These are phyloP conservation scores for Strigamia crassipes DNA, from an alignment of 2,888 invertebrate species.

Conservation along the genomic window DNA sequence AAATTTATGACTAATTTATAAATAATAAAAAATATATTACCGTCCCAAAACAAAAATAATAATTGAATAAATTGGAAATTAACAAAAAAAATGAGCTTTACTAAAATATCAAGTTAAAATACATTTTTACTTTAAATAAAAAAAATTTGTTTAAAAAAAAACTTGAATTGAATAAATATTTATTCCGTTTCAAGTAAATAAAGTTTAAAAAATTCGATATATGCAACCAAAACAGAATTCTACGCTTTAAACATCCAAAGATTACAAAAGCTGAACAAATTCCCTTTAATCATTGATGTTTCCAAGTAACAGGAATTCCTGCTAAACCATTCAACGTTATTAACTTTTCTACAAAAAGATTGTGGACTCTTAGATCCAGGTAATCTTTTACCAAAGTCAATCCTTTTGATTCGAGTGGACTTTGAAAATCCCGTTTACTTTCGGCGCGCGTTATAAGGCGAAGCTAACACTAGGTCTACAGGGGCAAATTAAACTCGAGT, in stretches of 20 bases:
- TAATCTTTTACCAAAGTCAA: neutral
- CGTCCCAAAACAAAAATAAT: neutral
- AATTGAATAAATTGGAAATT: neutral
- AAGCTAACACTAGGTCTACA: neutral
- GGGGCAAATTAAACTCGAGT: constrained; percentile 31
- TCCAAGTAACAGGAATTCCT: neutral
- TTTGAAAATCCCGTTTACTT: constrained; percentile 20
- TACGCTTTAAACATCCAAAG: neutral
- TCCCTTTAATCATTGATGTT: neutral
- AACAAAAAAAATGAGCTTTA: neutral
- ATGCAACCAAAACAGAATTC: neutral
- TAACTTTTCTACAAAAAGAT: neutral
- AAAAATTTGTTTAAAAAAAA: too few species aligned
- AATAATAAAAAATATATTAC: neutral
- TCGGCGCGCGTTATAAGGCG: neutral
- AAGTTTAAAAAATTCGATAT: too few species aligned
- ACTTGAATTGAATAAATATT: neutral
- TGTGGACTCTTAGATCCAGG: neutral
- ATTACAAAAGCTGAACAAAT: neutral
- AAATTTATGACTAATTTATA: neutral
- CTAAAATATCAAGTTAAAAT: neutral
- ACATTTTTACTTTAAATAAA: too few species aligned
- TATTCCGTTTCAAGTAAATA: neutral
- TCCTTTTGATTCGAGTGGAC: constrained; percentile 14
- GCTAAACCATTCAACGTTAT: neutral